A percentile compares a stretch with the other conserved stretches of the same genome.
phyloP scores from a whole-genome alignment of 2,797 vertebrate species.

The Lepus townsendii region DNA sequence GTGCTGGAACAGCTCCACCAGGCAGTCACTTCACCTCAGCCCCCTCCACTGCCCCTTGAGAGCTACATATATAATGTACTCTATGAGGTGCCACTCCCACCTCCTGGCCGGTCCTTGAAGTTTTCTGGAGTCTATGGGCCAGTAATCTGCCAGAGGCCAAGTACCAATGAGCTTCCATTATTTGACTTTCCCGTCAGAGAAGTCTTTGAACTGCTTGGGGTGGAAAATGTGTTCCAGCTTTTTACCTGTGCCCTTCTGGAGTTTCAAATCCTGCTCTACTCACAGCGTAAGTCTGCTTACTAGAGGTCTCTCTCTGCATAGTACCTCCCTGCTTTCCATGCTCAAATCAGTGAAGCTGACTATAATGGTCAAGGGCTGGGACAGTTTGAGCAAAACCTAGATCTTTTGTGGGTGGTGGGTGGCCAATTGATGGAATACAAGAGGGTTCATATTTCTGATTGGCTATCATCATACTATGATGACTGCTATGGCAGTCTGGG shows the following conservation, averaged over 20 bases:
- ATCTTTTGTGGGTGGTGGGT: conserved; percentile 15
- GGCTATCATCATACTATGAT: neutral
- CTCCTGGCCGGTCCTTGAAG: conserved; percentile 96
- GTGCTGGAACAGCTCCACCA: conserved; percentile 96
- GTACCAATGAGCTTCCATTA: conserved; percentile 96
- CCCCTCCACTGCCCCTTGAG: conserved; percentile 97
- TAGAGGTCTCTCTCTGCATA: neutral
- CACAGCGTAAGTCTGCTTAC: conserved; percentile 94
- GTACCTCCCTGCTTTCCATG: neutral
- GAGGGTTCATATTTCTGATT: conserved; percentile 1
- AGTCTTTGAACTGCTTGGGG: conserved; percentile 96
- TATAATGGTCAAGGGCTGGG: conserved; percentile 5
- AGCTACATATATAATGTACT: conserved; percentile 99
- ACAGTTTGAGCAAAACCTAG: neutral
- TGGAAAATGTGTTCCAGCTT: conserved; percentile 98
- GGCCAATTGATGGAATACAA: neutral
- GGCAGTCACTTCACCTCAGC: conserved; percentile 96
- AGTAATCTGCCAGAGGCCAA: conserved; percentile 97
- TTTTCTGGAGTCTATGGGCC: conserved; percentile 98
- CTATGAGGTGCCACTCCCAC: conserved; percentile 98
- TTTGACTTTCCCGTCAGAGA: conserved; percentile 97
- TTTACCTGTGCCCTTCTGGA: conserved; percentile 99
- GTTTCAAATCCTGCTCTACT: conserved; percentile 99
- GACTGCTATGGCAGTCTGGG: neutral
- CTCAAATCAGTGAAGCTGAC: neutral